Conservation (phyloP, 2,888 invertebrate species). For the Glomeris marginata region DNA sequence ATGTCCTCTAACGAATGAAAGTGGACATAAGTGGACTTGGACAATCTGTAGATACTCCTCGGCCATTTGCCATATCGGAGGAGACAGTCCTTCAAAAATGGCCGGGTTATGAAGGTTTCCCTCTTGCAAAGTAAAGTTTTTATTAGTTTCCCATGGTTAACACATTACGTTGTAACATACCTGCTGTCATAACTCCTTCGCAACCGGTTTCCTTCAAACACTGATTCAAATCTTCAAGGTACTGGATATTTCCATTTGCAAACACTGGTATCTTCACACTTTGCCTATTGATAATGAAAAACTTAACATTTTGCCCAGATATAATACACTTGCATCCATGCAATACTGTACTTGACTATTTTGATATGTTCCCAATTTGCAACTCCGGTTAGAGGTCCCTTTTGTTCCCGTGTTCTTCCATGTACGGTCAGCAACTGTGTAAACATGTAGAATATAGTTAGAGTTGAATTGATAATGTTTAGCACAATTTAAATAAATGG, state of each 20-base stretch:
- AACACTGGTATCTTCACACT: constrained; percentile 82
- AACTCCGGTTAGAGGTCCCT: constrained; percentile 85
- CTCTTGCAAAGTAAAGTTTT: constrained; percentile 45
- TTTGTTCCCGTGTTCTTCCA: constrained; percentile 88
- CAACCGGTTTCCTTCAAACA: constrained; percentile 76
- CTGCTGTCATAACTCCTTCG: constrained; percentile 39
- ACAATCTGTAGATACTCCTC: constrained; percentile 71
- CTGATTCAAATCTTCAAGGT: constrained; percentile 63
- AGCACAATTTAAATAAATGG: no score
- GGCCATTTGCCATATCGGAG: constrained; percentile 80
- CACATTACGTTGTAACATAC: constrained; percentile 19
- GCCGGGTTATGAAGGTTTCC: constrained; percentile 97
- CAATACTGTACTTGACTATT: constrained; percentile 55
- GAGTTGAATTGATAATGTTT: not conserved
- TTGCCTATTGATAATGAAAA: constrained; percentile 39
- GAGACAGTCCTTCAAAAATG: constrained; percentile 49
- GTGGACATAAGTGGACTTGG: constrained; percentile 67
- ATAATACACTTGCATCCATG: not conserved
- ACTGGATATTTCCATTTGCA: constrained; percentile 96
- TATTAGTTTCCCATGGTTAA: not conserved
- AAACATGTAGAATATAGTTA: constrained; percentile 4
- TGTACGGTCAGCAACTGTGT: constrained; percentile 76
- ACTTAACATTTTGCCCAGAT: not conserved
- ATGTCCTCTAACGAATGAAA: constrained; percentile 84
- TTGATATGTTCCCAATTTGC: constrained; percentile 89